These are phyloP conservation scores for Bellardia bayeri DNA, from an alignment of 2,888 invertebrate genomes.

Conservation along the genomic window DNA sequence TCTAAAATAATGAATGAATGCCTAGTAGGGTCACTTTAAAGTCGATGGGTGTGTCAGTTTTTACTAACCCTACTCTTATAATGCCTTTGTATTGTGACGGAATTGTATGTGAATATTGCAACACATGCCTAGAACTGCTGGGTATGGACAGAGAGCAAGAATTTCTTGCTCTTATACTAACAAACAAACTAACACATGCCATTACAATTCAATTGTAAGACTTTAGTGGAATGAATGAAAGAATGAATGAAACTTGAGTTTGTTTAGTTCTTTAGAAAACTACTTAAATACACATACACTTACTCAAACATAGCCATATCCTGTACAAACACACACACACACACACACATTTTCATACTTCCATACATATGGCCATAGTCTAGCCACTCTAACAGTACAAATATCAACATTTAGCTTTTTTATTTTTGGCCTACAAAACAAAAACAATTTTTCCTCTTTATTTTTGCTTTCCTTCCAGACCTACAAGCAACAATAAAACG, in stretches of 20 bases:
- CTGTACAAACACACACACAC: background rate
- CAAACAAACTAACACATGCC: constrained; percentile 1
- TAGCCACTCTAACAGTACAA: constrained; percentile 35
- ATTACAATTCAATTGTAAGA: constrained; percentile 33
- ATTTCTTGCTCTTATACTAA: background rate
- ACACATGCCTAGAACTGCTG: too few relatives aligned
- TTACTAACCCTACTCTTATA: too few relatives aligned
- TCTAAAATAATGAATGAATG: too few relatives aligned
- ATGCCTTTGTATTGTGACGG: too few relatives aligned
- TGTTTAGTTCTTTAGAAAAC: constrained; percentile 65
- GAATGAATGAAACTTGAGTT: constrained; percentile 55
- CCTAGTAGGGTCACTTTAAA: too few relatives aligned
- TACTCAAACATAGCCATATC: background rate
- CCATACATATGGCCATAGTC: background rate
- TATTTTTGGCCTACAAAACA: constrained; percentile 13
- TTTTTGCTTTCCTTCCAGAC: constrained; percentile 15
- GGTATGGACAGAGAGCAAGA: background rate
- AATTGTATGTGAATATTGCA: too few relatives aligned
- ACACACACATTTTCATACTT: background rate
- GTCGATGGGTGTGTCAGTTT: too few relatives aligned
- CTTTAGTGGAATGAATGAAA: constrained; percentile 1
- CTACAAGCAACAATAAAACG: constrained; percentile 16
- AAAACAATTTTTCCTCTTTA: background rate
- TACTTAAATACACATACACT: constrained; percentile 50
- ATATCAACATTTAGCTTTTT: constrained; percentile 23